These are phyloP conservation scores for Indicator maculatus DNA, from an alignment of 2,113 vertebrate genomes.

Conservation along the genomic window DNA sequence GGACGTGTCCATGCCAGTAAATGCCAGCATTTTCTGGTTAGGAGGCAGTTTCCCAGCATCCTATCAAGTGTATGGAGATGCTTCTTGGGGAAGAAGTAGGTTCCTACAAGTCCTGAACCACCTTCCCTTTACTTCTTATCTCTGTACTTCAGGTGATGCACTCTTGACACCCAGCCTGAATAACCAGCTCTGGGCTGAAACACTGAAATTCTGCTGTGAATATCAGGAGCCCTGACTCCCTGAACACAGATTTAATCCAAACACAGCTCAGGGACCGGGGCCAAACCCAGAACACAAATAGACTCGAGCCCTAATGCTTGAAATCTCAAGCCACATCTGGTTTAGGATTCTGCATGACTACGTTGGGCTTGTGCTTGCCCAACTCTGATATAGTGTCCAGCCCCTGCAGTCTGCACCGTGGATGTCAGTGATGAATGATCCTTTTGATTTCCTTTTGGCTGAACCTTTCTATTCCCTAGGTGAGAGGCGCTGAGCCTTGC, in stretches of 20 bases:
- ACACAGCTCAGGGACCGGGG: neutral
- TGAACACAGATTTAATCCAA: neutral
- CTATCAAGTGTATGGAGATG: neutral
- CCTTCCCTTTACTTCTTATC: neutral
- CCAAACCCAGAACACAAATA: neutral
- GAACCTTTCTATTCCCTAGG: neutral
- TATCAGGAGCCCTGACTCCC: neutral
- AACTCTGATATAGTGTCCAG: neutral
- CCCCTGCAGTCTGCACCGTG: neutral
- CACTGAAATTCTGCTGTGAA: neutral
- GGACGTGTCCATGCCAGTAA: neutral
- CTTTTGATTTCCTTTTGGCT: neutral
- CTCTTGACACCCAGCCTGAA: neutral
- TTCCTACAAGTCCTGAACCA: neutral
- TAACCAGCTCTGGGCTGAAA: neutral
- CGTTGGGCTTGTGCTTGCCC: neutral
- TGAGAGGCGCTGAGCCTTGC: neutral
- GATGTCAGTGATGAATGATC: neutral
- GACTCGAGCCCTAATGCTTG: neutral
- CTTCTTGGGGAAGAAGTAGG: neutral
- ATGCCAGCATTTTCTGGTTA: neutral
- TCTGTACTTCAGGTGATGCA: rapidly evolving
- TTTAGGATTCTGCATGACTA: neutral
- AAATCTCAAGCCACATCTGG: neutral
- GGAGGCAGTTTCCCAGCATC: neutral